These are phyloP conservation scores for Chaenodraco wilsoni DNA, from an alignment of 2,797 vertebrate genomes.

Conservation along the genomic window DNA sequence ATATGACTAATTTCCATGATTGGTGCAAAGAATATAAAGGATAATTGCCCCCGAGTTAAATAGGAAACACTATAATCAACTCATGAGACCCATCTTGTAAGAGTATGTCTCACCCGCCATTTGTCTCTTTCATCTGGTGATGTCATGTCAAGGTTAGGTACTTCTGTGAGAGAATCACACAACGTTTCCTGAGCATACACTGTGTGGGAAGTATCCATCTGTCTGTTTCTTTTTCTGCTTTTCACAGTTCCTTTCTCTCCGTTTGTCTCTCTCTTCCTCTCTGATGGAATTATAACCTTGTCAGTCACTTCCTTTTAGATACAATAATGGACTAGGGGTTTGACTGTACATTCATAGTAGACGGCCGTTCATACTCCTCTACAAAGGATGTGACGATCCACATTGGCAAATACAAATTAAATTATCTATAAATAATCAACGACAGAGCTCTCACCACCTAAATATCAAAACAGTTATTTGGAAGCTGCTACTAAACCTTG, in stretches of 20 bases:
- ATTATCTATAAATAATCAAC: slow-evolving; percentile 16
- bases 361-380: slow-evolving; percentile 12
- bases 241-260: slow-evolving; percentile 15
- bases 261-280: slow-evolving; percentile 21
- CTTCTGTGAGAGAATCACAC: slow-evolving; percentile 38
- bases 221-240: slow-evolving; percentile 27
- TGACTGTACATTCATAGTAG: slow-evolving; percentile 34
- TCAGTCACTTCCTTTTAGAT: slow-evolving; percentile 33
- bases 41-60: slow-evolving; percentile 15
- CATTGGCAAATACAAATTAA: slow-evolving; percentile 18
- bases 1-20: slow-evolving; percentile 16
- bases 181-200: slow-evolving; percentile 38
- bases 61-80: slow-evolving; percentile 18
- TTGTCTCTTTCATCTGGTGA: slow-evolving; percentile 41
- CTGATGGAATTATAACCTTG: slow-evolving; percentile 32
- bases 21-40: slow-evolving; percentile 13
- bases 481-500: not conserved
- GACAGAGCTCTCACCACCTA: not conserved
- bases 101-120: slow-evolving; percentile 23
- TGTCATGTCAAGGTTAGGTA: slow-evolving; percentile 39
- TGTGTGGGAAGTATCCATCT: slow-evolving; percentile 55
- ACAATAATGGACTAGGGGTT: slow-evolving; percentile 13
- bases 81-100: slow-evolving; percentile 10
- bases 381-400: slow-evolving; percentile 29
- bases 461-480: not conserved